Base-by-base conservation (phyloP, 2,797 vertebrate species). In the Bovichtus variegatus region DNA sequence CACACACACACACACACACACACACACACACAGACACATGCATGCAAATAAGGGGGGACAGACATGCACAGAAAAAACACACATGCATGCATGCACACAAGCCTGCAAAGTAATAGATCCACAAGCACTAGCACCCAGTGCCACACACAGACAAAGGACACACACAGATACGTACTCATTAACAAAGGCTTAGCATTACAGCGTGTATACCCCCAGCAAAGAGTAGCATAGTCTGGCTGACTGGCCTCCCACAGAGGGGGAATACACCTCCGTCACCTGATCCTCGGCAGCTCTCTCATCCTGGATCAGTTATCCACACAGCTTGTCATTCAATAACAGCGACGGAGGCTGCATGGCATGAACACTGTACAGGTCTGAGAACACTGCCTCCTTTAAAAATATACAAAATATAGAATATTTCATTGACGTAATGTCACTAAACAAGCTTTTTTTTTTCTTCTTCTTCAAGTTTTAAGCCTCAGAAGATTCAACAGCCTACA, bases 231-330 rank as follows among this genome's bases (percentile, higher is more conserved):
- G 83, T 77, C 69, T 75, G 80, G 27, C 76, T 80, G 84, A 78
- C 86, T 82, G 89, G 85, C 93, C 93, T 86, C 91, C 90, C 90
- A 90, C 91, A 80, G 86, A 79, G 91, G 46, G 64, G 68, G 68
- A 66, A 78, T 78, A 91, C 88, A 88, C 90, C 84, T 90, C 72
- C 74, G 91, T 92, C 90, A 93, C 90, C 92, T 93, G 93, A 93
- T 91, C 83, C 83, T 47, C 12, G 3, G 62, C 71, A 65, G 80
- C 66, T 83, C 81, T 81, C 78, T 86, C 82, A 90, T 84, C 83
- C 81, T 64, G 69, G 77, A 84, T 88, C 88, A 76, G 64, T 57
- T 23, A 80, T 83, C 58, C 57, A 49, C 59, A 71, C 74, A 51
- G 65, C 49, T 67, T 65, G 68, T 71, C 72, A 58, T 59, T 63